A percentile compares a stretch with the other conserved stretches of the same genome.
Conservation (phyloP, 2,113 vertebrate species). For the Budorcas taxicolor region DNA sequence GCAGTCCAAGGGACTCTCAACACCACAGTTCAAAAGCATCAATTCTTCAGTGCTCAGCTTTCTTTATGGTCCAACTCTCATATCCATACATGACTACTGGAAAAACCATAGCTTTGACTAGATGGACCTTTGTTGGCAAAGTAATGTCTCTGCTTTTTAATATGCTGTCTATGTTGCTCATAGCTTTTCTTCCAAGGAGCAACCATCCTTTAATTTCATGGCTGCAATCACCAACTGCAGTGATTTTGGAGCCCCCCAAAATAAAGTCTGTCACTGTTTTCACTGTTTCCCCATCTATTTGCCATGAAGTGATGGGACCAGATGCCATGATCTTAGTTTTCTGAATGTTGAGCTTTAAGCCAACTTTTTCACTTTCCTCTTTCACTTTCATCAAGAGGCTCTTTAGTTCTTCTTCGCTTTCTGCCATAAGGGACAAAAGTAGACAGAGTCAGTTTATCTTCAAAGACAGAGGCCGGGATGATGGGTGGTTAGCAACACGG, state of each 20-base stretch:
- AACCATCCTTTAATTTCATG: background rate
- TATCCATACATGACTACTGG: background rate
- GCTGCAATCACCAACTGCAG: background rate
- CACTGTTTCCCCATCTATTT: background rate
- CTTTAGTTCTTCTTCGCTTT: background rate
- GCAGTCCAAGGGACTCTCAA: background rate
- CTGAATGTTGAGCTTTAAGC: background rate
- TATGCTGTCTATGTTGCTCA: background rate
- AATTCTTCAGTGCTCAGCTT: background rate
- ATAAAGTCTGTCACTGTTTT: background rate
- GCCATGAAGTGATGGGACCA: background rate
- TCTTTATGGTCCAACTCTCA: background rate
- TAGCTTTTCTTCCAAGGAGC: background rate
- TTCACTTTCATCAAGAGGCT: background rate
- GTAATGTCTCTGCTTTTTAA: background rate
- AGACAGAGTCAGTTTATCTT: background rate
- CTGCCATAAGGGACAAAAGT: background rate
- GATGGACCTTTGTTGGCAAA: background rate
- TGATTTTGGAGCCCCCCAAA: background rate
- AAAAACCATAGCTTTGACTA: background rate
- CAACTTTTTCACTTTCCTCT: background rate
- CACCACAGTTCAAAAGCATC: background rate
- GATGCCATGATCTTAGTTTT: background rate
- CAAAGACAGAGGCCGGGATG: background rate
- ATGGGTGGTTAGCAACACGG: background rate